These are phyloP conservation scores for Corella eumyota DNA, from an alignment of 23 tunicate species.

Conservation along the genomic window DNA sequence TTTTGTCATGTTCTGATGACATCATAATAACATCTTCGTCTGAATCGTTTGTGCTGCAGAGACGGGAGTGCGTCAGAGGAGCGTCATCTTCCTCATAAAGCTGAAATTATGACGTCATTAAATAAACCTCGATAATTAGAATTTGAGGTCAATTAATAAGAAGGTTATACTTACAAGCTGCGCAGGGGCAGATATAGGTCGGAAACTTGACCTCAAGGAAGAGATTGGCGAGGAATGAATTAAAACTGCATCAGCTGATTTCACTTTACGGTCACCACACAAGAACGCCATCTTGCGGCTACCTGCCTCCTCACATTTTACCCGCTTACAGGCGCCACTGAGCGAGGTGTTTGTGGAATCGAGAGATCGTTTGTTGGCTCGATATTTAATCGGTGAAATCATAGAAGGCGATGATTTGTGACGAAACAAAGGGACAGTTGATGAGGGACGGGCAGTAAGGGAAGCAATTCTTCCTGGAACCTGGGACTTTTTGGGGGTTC, in stretches of 20 bases:
- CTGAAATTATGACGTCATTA: conserved; percentile 6
- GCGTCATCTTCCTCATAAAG: conserved; percentile 38
- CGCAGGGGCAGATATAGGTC: conserved; percentile 76
- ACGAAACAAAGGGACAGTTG: conserved; percentile 26
- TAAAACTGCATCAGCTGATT: conserved; percentile 66
- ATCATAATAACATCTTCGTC: conserved; percentile 20
- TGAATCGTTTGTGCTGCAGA: conserved; percentile 76
- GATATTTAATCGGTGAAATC: conserved; percentile 12
- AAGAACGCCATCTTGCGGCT: conserved; percentile 33
- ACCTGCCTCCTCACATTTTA: conserved; percentile 31
- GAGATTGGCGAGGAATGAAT: conserved; percentile 19
- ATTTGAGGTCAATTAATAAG: neutral
- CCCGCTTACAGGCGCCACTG: conserved; percentile 25
- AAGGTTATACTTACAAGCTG: conserved; percentile 28
- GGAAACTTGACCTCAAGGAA: conserved; percentile 19
- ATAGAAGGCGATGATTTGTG: conserved; percentile 14
- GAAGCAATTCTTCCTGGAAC: conserved; percentile 64
- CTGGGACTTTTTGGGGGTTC: conserved; percentile 46
- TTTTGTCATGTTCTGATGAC: conserved; percentile 24
- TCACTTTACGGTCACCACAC: conserved; percentile 47
- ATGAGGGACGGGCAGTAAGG: conserved; percentile 34
- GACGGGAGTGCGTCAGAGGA: conserved; percentile 71
- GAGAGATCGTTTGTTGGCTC: conserved; percentile 70
- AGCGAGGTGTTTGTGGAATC: conserved; percentile 31
- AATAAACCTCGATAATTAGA: neutral